Conservation (phyloP, 2,113 vertebrate genomes). For the Arvicanthis niloticus region DNA sequence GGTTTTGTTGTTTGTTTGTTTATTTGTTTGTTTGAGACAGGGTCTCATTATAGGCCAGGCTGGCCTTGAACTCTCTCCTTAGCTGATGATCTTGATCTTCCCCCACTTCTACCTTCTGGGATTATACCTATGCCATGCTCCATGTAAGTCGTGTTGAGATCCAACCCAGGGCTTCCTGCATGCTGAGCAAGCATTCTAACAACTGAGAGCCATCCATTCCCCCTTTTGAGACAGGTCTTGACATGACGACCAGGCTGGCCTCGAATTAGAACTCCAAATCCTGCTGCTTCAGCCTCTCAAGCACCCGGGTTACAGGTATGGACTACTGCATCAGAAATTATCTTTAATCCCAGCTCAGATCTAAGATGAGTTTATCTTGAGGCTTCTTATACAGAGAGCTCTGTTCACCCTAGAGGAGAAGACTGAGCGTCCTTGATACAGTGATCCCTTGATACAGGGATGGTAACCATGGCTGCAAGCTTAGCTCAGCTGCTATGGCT, state of each 20-base stretch:
- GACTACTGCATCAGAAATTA: neutral
- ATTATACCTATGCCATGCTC: neutral
- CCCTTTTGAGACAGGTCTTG: neutral
- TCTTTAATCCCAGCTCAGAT: neutral
- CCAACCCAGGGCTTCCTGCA: neutral
- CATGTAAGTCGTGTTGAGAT: neutral
- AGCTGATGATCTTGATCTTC: neutral
- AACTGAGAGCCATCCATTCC: neutral
- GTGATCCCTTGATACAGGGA: neutral
- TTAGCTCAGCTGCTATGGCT: neutral
- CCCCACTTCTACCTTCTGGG: neutral
- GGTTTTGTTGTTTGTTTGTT: neutral
- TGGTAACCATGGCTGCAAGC: neutral
- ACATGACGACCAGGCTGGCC: neutral
- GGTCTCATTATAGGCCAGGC: neutral
- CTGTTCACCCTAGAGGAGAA: neutral
- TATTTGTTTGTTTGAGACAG: neutral
- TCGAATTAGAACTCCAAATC: neutral
- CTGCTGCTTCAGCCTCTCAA: neutral
- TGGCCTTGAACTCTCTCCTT: neutral
- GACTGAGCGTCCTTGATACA: neutral
- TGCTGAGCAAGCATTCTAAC: neutral
- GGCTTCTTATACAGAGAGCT: neutral
- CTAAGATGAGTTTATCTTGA: constrained; percentile 16
- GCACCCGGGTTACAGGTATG: neutral